Conservation (phyloP, 2,797 vertebrate species). For the Eremophila alpestris region DNA sequence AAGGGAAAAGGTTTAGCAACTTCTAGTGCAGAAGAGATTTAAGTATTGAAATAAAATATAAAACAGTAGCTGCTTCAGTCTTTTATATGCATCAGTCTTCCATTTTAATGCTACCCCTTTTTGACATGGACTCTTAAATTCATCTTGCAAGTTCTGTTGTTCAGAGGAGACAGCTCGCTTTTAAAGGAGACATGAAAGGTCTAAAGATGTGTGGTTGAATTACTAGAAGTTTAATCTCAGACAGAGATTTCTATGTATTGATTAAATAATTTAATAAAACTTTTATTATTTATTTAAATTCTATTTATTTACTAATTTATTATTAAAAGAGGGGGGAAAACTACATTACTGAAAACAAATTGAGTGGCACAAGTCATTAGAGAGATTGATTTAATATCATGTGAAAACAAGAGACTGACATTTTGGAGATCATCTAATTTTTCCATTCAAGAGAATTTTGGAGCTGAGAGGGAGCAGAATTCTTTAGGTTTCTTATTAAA, state of each 20-base stretch:
- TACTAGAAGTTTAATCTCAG: not conserved
- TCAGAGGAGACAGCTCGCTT: not conserved
- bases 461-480: not conserved
- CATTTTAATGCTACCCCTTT: not conserved
- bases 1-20: slow-evolving; percentile 2
- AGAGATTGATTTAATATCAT: not conserved
- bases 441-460: not conserved
- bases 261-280: not conserved
- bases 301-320: too few relatives aligned
- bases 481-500: not conserved
- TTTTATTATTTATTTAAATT: too few relatives aligned
- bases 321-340: not conserved
- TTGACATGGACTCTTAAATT: not conserved
- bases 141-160: not conserved
- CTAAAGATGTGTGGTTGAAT: not conserved
- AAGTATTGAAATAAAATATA: not conserved
- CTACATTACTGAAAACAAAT: not conserved
- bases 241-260: not conserved
- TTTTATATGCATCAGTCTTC: not conserved
- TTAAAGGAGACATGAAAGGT: not conserved
- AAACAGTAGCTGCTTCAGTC: not conserved
- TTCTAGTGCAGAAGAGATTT: not conserved
- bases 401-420: not conserved
- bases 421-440: not conserved
- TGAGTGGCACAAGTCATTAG: not conserved